Percentiles rank a stretch among this genome's conserved stretches.
Evolutionary conservation across 2,113 vertebrate species (phyloP).

Genomic region (human (Homo sapiens)): DNA sequence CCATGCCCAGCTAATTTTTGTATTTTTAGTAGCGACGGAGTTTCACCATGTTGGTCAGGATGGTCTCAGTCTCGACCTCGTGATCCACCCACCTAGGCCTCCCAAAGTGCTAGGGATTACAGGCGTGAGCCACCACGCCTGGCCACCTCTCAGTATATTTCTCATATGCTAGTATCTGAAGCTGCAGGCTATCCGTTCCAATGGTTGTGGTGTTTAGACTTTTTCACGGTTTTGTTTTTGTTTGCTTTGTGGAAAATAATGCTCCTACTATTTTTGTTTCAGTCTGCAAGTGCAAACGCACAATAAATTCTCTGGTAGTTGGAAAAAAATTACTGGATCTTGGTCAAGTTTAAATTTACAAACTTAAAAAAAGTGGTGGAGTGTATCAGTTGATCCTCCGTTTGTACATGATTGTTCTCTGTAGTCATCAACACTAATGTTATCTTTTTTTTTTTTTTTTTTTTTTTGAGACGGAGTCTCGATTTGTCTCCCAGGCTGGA

Average conservation of each 20-base stretch:
- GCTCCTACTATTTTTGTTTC: background rate
- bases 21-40: too few relatives aligned
- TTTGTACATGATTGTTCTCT: background rate
- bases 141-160: background rate
- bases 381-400: background rate
- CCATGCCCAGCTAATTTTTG: too few relatives aligned
- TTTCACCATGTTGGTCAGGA: too few relatives aligned
- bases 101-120: too few relatives aligned
- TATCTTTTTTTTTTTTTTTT: background rate
- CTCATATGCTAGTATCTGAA: background rate
- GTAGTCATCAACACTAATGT: background rate
- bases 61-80: too few relatives aligned
- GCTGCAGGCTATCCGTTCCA: background rate
- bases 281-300: background rate
- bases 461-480: too few relatives aligned
- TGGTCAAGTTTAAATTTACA: background rate
- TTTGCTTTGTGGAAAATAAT: background rate
- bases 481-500: too few relatives aligned
- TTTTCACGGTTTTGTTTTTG: background rate
- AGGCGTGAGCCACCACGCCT: too few relatives aligned
- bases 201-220: too few relatives aligned
- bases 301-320: background rate
- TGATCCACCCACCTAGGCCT: too few relatives aligned
- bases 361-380: background rate
- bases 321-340: background rate